A percentile compares a stretch with the other conserved stretches of the same genome.
phyloP scores from a whole-genome alignment of 1,140 invertebrate species.

The Drosophila kikkawai region DNA sequence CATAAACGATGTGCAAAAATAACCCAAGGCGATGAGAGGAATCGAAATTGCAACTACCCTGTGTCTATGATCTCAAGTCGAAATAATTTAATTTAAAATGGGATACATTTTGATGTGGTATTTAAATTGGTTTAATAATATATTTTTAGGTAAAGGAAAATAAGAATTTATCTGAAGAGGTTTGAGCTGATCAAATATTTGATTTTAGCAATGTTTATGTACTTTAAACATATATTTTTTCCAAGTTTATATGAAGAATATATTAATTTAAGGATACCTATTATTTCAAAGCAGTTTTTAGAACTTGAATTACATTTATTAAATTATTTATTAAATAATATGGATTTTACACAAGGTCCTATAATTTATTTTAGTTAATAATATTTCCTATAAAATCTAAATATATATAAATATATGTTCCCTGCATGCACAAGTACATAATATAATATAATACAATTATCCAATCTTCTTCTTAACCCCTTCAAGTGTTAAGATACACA shows the following conservation, averaged over 20 bases:
- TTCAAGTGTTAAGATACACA: constrained; percentile 10
- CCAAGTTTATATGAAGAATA: not conserved
- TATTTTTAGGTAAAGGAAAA: not conserved
- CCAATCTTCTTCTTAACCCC: not conserved
- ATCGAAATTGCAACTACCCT: constrained; percentile 42
- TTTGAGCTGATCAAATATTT: not conserved
- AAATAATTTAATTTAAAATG: not conserved
- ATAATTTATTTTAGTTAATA: not conserved
- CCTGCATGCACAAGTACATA: not conserved
- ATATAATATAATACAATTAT: not conserved
- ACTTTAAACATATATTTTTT: too few species aligned
- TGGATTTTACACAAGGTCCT: accelerated
- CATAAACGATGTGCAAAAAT: constrained; percentile 68
- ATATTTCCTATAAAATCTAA: not conserved
- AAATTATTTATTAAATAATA: not conserved
- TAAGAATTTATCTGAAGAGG: not conserved
- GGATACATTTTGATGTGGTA: not conserved
- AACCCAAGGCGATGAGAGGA: constrained; percentile 27
- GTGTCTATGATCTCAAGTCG: not conserved
- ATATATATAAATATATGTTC: not conserved
- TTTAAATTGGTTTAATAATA: too few species aligned
- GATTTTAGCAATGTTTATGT: not conserved
- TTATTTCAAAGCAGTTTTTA: accelerated
- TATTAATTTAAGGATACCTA: not conserved
- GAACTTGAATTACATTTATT: not conserved